Base-by-base conservation (phyloP, 1,140 invertebrate species). In the Formica selysi region DNA sequence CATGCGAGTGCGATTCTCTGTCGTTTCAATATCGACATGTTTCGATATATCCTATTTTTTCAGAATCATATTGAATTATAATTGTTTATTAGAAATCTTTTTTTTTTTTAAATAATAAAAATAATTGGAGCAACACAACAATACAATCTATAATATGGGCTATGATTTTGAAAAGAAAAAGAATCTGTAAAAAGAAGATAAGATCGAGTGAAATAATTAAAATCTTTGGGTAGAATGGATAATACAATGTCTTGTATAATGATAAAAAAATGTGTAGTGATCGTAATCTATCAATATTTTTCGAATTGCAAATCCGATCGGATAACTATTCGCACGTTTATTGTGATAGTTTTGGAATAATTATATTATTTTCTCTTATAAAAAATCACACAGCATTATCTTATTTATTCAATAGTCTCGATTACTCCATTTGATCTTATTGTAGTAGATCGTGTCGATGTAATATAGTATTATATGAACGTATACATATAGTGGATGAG, bases 401-500 rank as follows among this genome's bases (percentile, higher is more conserved):
- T 5, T 16, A n/a, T 13, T 41, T 44, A 32, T 11, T 6, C 6
- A 57, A n/a, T 44, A 3, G 0, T 70, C 8, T 71, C 26, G 61
- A 74, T 83, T 61, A 73, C 26, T 73, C 11, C 26, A 73, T 44
- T 71, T 54, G 48, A n/a, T 36, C 36, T 79, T 10, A 11, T 59
- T 16, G 22, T 64, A 57, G n/a, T 38, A 67, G 68, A 57, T 80
- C 36, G 22, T 80, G 67, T 26, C 79, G 54, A 81, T 73, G 79
- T 83, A 80, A 70, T 80, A 29, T 80, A 80, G 44, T 73, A 61
- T 59, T n/a, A 51, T 32, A 54, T 29, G 16, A 73, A 54, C 29
- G 64, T 13, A 38, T 61, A 51, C 13, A 11, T 61, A 44, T 61
- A 44, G 51, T 86, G 65, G 65, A 86, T 70, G 87, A 87, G 85